Percentiles rank a stretch among this genome's conserved stretches.
These are phyloP conservation scores for Ammospiza maritima DNA, from an alignment of 2,797 vertebrate species.

Conservation along the genomic window DNA sequence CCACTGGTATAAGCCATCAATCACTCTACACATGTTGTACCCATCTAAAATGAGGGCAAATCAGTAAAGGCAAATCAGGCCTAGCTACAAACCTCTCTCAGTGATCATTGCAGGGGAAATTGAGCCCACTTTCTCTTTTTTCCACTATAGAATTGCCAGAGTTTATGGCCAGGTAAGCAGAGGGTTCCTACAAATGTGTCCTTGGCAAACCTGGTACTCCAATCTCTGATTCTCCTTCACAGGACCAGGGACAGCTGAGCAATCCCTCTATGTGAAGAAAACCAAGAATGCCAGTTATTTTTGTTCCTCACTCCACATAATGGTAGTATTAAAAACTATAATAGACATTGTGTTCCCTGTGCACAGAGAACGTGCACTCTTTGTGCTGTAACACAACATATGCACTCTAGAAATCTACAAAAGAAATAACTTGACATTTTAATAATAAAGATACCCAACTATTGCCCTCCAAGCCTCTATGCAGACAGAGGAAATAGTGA, in stretches of 20 bases:
- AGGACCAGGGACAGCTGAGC: neutral
- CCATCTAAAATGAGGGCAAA: neutral
- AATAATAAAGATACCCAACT: slow-evolving; percentile 48
- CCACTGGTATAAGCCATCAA: neutral
- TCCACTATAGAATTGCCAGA: neutral
- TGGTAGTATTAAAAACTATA: neutral
- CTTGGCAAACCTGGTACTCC: neutral
- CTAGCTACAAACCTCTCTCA: neutral
- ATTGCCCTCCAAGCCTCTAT: slow-evolving; percentile 22
- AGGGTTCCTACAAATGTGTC: neutral
- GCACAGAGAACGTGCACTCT: neutral
- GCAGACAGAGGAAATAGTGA: slow-evolving; percentile 48
- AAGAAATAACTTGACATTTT: slow-evolving; percentile 54
- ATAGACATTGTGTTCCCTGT: neutral
- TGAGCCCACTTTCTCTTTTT: neutral
- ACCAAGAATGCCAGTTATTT: neutral
- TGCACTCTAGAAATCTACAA: slow-evolving; percentile 17
- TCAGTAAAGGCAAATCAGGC: neutral
- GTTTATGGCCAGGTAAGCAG: neutral
- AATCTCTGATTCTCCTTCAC: neutral
- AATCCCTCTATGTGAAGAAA: neutral
- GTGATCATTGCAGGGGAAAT: neutral
- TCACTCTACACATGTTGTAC: rapidly evolving
- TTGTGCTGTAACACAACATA: neutral
- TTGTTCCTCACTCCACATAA: neutral